Conservation (phyloP, 2,113 vertebrate species). For the Chaenogobius annularis region DNA sequence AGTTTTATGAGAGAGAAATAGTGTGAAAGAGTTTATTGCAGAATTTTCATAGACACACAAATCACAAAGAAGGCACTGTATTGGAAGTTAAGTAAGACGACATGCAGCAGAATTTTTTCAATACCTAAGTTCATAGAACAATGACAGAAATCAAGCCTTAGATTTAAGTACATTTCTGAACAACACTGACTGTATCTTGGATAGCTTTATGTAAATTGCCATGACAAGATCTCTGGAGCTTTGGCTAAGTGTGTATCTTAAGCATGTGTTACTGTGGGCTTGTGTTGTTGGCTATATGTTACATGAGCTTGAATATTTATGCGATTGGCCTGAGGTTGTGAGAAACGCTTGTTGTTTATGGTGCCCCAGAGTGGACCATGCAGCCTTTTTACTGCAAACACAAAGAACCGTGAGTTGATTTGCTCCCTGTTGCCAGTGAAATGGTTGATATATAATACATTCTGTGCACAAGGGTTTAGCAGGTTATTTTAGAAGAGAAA, state of each 20-base stretch:
- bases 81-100: too few species aligned
- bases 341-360: constrained; percentile 6
- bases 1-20: too few species aligned
- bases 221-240: not conserved
- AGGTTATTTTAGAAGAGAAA: not conserved
- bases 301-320: constrained; percentile 8
- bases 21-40: too few species aligned
- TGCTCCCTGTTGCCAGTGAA: constrained; percentile 3
- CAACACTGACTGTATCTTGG: not conserved
- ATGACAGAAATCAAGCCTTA: not conserved
- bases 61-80: too few species aligned
- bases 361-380: constrained; percentile 1
- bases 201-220: not conserved
- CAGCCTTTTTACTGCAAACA: not conserved
- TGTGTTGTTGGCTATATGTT: not conserved
- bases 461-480: not conserved
- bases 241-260: not conserved
- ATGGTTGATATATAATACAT: not conserved
- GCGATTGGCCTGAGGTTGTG: constrained; percentile 9
- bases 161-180: not conserved
- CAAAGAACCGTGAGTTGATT: constrained; percentile 11
- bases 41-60: too few species aligned
- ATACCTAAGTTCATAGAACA: not conserved
- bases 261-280: not conserved
- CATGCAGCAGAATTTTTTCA: not conserved